Evolutionary conservation across 2,113 vertebrate genomes (phyloP), one percentile per base, ranked within the genome.

Genomic region (Atlantisia rogersi): DNA sequence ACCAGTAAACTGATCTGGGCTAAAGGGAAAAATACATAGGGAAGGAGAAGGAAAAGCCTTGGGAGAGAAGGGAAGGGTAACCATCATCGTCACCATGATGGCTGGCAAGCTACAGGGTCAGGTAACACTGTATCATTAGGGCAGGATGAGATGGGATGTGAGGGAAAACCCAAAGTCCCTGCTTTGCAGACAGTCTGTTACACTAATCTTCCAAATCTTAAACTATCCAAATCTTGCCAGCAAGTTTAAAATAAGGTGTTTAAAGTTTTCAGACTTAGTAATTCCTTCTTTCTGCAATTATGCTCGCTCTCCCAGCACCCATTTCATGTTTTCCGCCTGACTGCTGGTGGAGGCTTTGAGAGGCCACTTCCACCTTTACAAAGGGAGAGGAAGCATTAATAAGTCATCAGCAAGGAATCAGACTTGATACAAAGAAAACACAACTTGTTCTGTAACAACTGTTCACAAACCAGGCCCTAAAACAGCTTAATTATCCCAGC

Each of bases 91-190:
- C 44, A 58, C 15, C 46, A 24, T 1, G 39, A 46, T 42, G 46
- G 11, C 46, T 46, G 18, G 21, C 19, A 17, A 52, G 20, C 46
- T 75, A 28, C 0, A 0, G 8, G 40, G 11, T 73, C 50, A 70
- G 14, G 32, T 32, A 21, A 77, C 6, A 0, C 53, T n/a, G 32
- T 12, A 32, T 48, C 37, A 73, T 35, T 5, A 2, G 22, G 22
- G 28, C 26, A 31, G 15, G 39, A 50, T 40, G 1, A 5, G 74
- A 82, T 39, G 46, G 25, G 10, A 78, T 39, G 4, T 1, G 14
- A 10, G 28, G 15, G 11, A 11, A 13, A 80, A 60, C 12, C 5
- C 64, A 60, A 85, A 59, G 31, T 6, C 39, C 18, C 19, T 74
- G 67, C 22, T 50, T 64, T 50, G 37, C 40, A 75, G 55, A 7